A percentile compares a stretch with the other conserved stretches of the same genome.
Conservation (phyloP, 2,888 invertebrate species). For the Coecobrya sp. region DNA sequence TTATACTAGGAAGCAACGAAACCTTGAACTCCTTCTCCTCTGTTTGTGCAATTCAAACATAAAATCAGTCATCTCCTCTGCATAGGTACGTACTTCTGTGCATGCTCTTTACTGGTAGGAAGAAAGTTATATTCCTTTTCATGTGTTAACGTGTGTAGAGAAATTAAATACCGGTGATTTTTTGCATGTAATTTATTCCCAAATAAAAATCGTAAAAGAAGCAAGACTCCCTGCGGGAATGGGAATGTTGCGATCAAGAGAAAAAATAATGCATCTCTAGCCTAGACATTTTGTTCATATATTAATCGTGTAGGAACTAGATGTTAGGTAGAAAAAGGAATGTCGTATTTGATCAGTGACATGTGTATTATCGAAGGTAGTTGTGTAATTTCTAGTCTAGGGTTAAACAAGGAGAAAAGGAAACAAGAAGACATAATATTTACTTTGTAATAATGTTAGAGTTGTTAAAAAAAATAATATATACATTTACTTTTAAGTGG, state of each 20-base stretch:
- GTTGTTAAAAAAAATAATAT: conserved; percentile 1
- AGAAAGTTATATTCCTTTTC: conserved; percentile 9
- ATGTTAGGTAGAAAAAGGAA: conserved; percentile 9
- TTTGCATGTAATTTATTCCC: conserved; percentile 35
- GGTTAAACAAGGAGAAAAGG: conserved; percentile 35
- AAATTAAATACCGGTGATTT: conserved; percentile 39
- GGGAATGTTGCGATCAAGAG: conserved; percentile 14
- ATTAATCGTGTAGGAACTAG: conserved; percentile 30
- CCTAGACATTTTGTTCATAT: conserved; percentile 54
- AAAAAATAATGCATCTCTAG: conserved; percentile 11
- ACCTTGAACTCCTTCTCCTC: conserved; percentile 35
- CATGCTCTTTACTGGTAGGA: conserved; percentile 11
- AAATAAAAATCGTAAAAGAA: neutral
- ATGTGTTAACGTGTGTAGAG: neutral
- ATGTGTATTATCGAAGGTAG: conserved; percentile 51
- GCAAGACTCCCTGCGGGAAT: conserved; percentile 66
- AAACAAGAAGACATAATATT: conserved; percentile 64
- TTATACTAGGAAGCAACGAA: conserved; percentile 57
- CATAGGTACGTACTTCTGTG: neutral
- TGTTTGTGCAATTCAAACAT: conserved; percentile 52
- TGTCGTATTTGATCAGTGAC: conserved; percentile 56
- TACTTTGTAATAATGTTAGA: conserved; percentile 39
- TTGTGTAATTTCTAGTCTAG: conserved; percentile 63
- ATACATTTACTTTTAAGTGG: conserved; percentile 72
- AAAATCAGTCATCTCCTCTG: conserved; percentile 8